Evolutionary conservation across 2,888 invertebrate genomes (phyloP).

Genomic region (Priocnemis perturbator): DNA sequence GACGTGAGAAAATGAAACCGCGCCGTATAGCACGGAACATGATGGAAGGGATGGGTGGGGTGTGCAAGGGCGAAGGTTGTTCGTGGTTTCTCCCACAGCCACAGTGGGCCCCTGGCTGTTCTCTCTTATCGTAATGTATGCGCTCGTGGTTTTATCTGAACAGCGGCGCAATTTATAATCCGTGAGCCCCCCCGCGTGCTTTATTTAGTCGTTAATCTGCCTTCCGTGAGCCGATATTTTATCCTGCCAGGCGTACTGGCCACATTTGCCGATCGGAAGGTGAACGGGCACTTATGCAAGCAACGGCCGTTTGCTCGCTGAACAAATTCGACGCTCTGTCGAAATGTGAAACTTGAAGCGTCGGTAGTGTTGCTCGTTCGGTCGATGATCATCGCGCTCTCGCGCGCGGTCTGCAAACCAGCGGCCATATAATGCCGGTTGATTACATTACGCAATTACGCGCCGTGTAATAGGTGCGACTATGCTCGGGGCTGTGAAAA

Average conservation of each 20-base stretch:
- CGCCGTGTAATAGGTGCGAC: too few relatives aligned
- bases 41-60: too few relatives aligned
- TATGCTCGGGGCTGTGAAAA: too few relatives aligned
- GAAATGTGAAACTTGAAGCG: too few relatives aligned
- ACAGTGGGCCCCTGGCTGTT: constrained; percentile 19
- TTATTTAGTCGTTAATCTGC: constrained; percentile 48
- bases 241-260: background rate
- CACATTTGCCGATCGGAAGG: background rate
- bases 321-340: too few relatives aligned
- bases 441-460: too few relatives aligned
- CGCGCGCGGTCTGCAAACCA: too few relatives aligned
- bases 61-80: too few relatives aligned
- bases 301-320: background rate
- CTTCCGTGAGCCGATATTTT: constrained; percentile 27
- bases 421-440: too few relatives aligned
- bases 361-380: too few relatives aligned
- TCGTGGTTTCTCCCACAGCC: background rate
- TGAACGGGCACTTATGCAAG: too few relatives aligned
- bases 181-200: constrained; percentile 18
- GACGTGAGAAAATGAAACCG: constrained; percentile 38
- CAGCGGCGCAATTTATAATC: constrained; percentile 43
- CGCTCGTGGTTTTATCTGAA: constrained; percentile 48
- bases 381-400: too few relatives aligned
- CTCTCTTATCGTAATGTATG: constrained; percentile 56
- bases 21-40: background rate